Evolutionary conservation across 2,797 vertebrate species (phyloP).

Genomic region (Valencia hispanica): DNA sequence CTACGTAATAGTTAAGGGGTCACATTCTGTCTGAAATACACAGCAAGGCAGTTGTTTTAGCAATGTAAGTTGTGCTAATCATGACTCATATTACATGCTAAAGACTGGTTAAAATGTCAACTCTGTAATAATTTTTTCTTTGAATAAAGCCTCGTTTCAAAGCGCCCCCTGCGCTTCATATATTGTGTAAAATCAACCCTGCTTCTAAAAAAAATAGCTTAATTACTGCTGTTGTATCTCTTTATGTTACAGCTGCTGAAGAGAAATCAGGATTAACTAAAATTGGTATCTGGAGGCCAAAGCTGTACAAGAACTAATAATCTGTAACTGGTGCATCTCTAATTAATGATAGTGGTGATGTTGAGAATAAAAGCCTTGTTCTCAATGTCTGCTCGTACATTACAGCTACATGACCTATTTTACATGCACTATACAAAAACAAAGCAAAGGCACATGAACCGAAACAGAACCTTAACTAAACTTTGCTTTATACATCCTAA

Average conservation of each 20-base stretch:
- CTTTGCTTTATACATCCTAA: conserved; percentile 26
- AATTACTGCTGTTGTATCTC: background rate
- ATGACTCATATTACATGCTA: background rate
- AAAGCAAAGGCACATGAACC: conserved; percentile 33
- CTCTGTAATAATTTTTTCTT: background rate
- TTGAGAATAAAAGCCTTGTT: background rate
- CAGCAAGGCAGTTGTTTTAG: background rate
- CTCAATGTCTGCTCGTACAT: background rate
- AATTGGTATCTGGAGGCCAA: background rate
- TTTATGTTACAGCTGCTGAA: background rate
- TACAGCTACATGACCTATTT: conserved; percentile 22
- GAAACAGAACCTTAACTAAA: conserved; percentile 22
- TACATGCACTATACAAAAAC: conserved; percentile 38
- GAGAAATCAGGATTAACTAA: background rate
- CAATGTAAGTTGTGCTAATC: background rate
- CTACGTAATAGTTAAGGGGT: no score
- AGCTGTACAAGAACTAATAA: background rate
- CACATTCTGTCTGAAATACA: background rate
- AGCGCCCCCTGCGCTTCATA: background rate
- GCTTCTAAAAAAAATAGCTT: background rate
- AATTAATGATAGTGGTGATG: background rate
- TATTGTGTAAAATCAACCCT: background rate
- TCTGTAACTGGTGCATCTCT: background rate
- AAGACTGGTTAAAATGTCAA: no score
- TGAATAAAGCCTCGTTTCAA: background rate